These are phyloP conservation scores for Drosophila borborema DNA, from an alignment of 2,888 invertebrate genomes.

Conservation along the genomic window DNA sequence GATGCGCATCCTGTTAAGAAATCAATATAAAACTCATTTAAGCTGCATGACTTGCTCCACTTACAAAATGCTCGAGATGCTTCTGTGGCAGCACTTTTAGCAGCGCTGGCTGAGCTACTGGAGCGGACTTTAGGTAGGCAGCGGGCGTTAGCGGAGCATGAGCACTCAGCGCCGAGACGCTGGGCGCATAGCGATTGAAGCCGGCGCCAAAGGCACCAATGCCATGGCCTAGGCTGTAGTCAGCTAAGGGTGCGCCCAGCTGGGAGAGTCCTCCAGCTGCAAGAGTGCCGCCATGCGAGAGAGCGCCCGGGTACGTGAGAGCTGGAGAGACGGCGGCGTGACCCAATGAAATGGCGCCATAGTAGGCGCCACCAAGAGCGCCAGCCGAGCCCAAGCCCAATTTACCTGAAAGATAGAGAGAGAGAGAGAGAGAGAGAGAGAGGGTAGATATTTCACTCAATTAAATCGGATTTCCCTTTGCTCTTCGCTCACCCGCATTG, in stretches of 20 bases:
- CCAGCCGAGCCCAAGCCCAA: slow-evolving; percentile 32
- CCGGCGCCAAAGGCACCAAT: slow-evolving; percentile 79
- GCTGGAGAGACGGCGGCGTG: slow-evolving; percentile 74
- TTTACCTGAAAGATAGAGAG: slow-evolving; percentile 35
- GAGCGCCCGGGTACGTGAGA: slow-evolving; percentile 73
- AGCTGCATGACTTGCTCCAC: slow-evolving; percentile 49
- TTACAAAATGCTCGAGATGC: slow-evolving; percentile 88
- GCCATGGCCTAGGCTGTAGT: slow-evolving; percentile 74
- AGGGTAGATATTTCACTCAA: too few species aligned
- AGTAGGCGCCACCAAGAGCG: slow-evolving; percentile 61
- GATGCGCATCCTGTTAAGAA: slow-evolving; percentile 87
- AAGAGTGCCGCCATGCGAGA: slow-evolving; percentile 66
- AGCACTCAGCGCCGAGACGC: slow-evolving; percentile 78
- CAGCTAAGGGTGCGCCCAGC: slow-evolving; percentile 61
- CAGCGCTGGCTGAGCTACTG: slow-evolving; percentile 83
- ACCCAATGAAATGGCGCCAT: slow-evolving; percentile 80
- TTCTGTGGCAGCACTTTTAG: slow-evolving; percentile 87
- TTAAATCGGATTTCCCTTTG: background rate
- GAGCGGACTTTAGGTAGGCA: slow-evolving; percentile 83
- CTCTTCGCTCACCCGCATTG: slow-evolving; percentile 50
- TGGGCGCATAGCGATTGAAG: slow-evolving; percentile 83
- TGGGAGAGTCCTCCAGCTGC: slow-evolving; percentile 21
- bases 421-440: background rate
- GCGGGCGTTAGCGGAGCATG: slow-evolving; percentile 84
- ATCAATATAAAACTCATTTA: background rate